phyloP scores from a whole-genome alignment of 23 tunicate species.

The Styela clava region DNA sequence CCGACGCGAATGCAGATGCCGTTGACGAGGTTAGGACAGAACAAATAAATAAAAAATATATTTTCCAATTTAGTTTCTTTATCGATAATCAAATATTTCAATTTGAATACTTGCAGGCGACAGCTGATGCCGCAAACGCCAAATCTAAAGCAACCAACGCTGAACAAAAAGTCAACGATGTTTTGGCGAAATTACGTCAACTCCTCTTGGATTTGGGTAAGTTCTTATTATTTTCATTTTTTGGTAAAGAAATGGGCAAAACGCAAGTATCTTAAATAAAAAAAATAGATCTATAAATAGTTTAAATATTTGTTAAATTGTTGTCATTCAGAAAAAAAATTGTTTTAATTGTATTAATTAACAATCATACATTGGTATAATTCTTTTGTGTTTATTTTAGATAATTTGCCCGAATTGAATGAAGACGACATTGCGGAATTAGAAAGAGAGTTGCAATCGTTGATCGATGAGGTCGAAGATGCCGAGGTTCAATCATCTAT shows the following conservation, averaged over 20 bases:
- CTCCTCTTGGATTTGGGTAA: conserved; percentile 50
- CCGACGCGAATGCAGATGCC: conserved; percentile 31
- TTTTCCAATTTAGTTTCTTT: too few species aligned
- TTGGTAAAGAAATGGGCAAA: too few species aligned
- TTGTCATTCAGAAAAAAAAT: too few species aligned
- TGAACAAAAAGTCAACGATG: conserved; percentile 37
- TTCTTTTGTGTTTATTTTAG: conserved; percentile 27
- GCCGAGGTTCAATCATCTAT: conserved; percentile 32
- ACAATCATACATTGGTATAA: too few species aligned
- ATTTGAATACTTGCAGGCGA: conserved; percentile 34
- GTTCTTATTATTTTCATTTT: conserved; percentile 25
- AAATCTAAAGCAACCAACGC: conserved; percentile 36
- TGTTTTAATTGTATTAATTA: too few species aligned
- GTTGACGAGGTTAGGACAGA: conserved; percentile 38
- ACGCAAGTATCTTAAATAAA: too few species aligned
- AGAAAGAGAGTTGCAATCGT: conserved; percentile 25
- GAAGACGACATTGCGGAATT: conserved; percentile 36
- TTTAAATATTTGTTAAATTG: too few species aligned
- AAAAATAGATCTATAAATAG: too few species aligned
- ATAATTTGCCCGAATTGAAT: conserved; percentile 33
- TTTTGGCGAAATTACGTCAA: conserved; percentile 49
- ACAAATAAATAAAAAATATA: too few species aligned
- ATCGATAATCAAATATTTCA: not conserved
- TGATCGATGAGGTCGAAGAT: conserved; percentile 41
- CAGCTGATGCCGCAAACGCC: conserved; percentile 41